Base-by-base conservation (phyloP, 2,888 invertebrate genomes). In the Oeneis ivallda region DNA sequence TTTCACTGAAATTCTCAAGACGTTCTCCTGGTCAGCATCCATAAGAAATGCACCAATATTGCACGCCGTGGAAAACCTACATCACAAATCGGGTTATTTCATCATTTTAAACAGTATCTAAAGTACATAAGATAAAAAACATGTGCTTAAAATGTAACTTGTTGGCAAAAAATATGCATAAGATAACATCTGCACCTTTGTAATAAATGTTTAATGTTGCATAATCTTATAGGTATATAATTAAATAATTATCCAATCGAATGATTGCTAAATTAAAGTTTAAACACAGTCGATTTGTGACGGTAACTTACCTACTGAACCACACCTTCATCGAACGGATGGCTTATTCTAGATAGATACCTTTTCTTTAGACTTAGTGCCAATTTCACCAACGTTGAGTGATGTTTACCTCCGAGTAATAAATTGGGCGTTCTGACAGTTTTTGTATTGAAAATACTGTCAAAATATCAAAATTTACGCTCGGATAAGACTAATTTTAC, bases 161-260 rank as follows among this genome's bases (percentile, higher is more conserved):
- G 45, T 56, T 19, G 56, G 41, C 19, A 60, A 60, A 60, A 60
- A 60, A 49, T 32, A 60, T 49, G 49, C 37, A 47, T 2, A 15
- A 45, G 47, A 59, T 60, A 49, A 57, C 32, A 57, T 57, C 54
- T 57, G n/a, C 34, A 53, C n/a, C 49, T 43, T 17, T 32, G 61
- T 32, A 62, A 62, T 52, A 32, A 62, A 15, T 62, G 39, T 32
- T 53, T 53, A n/a, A 53, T 53, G 13, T 62, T 62, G 62, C 62
- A 62, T 62, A 62, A 62, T n/a, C 9, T 37, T 19, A 45, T 11
- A 39, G 19, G 11, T 17, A 37, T 49, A 19, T 32, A 8, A 15
- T 9, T 32, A 4, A n/a, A 54, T 10, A 56, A 39, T 39, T 39
- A 10, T 41, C 41, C 39, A 37, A 6, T 56, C 11, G 45, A 57